A percentile compares a stretch with the other conserved stretches of the same genome.
Conservation (phyloP, 2,113 vertebrate species). For the Tachuris rubrigastra region DNA sequence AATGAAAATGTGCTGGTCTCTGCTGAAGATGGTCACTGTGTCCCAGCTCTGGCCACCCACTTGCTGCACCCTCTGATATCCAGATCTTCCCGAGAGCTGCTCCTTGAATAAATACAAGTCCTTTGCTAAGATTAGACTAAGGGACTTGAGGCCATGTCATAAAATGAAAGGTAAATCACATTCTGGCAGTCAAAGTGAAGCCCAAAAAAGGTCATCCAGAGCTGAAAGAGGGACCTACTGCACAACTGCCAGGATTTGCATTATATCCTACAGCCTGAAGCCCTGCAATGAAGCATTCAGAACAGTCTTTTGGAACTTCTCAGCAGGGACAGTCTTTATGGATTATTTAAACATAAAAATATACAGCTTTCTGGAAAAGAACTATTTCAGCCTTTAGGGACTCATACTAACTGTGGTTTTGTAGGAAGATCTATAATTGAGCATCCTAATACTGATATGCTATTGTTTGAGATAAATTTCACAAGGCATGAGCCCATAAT, state of each 20-base stretch:
- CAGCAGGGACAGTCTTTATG: constrained; percentile 44
- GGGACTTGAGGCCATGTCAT: background rate
- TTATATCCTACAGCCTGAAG: background rate
- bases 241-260: background rate
- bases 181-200: background rate
- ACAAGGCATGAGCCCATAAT: background rate
- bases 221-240: background rate
- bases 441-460: background rate
- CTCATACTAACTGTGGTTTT: background rate
- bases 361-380: constrained; percentile 12
- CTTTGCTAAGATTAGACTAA: background rate
- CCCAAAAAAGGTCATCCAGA: background rate
- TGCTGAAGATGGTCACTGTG: background rate
- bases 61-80: rapidly evolving
- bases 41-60: background rate
- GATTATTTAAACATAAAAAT: constrained; percentile 61
- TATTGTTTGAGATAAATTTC: background rate
- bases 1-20: background rate
- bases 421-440: constrained; percentile 10
- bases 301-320: constrained; percentile 21
- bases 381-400: constrained; percentile 16
- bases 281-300: background rate
- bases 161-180: background rate
- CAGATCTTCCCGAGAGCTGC: background rate
- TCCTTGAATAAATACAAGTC: background rate